phyloP scores from a whole-genome alignment of 2,888 invertebrate genomes.

The Oligia latruncula region DNA sequence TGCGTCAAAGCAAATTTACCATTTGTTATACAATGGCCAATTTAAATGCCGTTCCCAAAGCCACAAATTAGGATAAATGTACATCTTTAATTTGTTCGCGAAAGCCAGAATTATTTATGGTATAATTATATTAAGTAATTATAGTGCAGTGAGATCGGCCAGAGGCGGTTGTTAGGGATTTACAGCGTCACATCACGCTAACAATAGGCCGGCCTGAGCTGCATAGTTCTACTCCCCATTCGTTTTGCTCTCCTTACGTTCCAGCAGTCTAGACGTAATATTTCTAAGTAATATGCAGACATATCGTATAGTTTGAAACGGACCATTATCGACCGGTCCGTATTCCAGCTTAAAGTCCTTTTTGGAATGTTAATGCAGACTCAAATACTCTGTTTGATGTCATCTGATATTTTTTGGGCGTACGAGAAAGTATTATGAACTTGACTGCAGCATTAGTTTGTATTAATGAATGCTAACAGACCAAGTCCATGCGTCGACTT shows the following conservation, averaged over 20 bases:
- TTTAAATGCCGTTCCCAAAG: slow-evolving; percentile 60
- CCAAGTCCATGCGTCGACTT: slow-evolving; percentile 28
- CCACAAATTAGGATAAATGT: slow-evolving; percentile 71
- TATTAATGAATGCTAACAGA: slow-evolving; percentile 49
- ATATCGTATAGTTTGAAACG: slow-evolving; percentile 75
- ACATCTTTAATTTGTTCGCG: slow-evolving; percentile 71
- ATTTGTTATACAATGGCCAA: slow-evolving; percentile 53
- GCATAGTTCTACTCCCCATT: slow-evolving; percentile 76
- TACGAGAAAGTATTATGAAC: slow-evolving; percentile 25
- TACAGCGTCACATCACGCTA: slow-evolving; percentile 85
- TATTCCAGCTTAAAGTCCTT: slow-evolving; percentile 27
- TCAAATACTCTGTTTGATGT: slow-evolving; percentile 33
- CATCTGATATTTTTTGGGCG: slow-evolving; percentile 40
- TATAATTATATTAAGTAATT: slow-evolving; percentile 85
- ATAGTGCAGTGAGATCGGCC: slow-evolving; percentile 76
- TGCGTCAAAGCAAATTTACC: slow-evolving; percentile 49
- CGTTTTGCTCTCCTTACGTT: slow-evolving; percentile 85
- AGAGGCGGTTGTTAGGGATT: slow-evolving; percentile 78
- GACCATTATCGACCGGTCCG: slow-evolving; percentile 44
- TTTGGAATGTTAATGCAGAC: slow-evolving; percentile 31
- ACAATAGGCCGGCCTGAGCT: slow-evolving; percentile 84
- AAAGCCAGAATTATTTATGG: slow-evolving; percentile 79
- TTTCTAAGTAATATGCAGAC: slow-evolving; percentile 81
- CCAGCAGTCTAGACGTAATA: slow-evolving; percentile 88
- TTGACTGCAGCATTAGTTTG: slow-evolving; percentile 25